phyloP scores from a whole-genome alignment of 1,140 invertebrate species.

The Drosophila ficusphila region DNA sequence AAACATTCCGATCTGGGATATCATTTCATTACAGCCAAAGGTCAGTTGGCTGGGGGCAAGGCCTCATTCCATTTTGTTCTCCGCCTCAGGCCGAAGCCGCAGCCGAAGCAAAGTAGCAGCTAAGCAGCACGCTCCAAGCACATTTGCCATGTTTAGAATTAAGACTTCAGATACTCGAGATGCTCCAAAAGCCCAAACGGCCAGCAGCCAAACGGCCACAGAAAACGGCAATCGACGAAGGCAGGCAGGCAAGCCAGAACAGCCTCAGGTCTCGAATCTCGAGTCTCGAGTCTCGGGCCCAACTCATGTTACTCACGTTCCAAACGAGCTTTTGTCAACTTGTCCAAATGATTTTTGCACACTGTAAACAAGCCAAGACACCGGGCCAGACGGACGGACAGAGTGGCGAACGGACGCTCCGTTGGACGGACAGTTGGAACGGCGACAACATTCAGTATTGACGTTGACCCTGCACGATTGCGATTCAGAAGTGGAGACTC shows the following conservation, averaged over 20 bases:
- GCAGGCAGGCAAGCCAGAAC: conserved; percentile 31
- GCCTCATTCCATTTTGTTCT: conserved; percentile 53
- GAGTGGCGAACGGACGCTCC: conserved; percentile 12
- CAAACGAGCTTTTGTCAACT: conserved; percentile 84
- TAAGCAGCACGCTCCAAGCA: conserved; percentile 71
- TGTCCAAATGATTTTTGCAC: conserved; percentile 84
- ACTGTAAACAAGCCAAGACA: conserved; percentile 80
- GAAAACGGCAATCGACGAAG: conserved; percentile 32
- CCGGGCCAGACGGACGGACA: conserved; percentile 47
- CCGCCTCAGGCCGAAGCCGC: conserved; percentile 6
- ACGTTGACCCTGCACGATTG: conserved; percentile 82
- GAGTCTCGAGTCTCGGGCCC: conserved; percentile 19
- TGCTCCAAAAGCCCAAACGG: conserved; percentile 41
- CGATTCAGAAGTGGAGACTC: conserved; percentile 73
- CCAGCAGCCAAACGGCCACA: conserved; percentile 20
- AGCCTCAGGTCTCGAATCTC: conserved; percentile 30
- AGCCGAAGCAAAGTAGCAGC: conserved; percentile 41
- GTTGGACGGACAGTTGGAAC: conserved; percentile 39
- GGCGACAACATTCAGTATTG: conserved; percentile 64
- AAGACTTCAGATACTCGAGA: conserved; percentile 62
- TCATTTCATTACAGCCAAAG: conserved; percentile 60
- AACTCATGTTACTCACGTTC: conserved; percentile 83
- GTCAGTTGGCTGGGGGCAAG: conserved; percentile 64
- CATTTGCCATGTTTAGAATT: conserved; percentile 81
- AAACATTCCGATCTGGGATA: conserved; percentile 18